Conservation (phyloP, 2,888 invertebrate species). For the Lithosia quadra region DNA sequence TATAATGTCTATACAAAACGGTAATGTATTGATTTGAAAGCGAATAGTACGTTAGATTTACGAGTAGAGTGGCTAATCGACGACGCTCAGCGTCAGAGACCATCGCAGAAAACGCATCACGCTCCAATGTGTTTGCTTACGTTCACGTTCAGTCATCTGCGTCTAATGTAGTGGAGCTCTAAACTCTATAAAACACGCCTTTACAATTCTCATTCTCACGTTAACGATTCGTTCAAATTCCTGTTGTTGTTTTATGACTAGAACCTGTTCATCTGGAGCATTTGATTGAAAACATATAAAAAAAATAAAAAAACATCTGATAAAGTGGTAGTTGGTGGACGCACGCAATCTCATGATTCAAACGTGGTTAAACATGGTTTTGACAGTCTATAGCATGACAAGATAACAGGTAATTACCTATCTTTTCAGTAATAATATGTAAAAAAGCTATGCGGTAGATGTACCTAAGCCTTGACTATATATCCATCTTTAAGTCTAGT, state of each 20-base stretch:
- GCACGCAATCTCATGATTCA: not conserved
- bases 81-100: constrained; percentile 40
- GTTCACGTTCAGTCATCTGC: constrained; percentile 44
- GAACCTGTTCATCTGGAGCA: not conserved
- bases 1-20: constrained; percentile 15
- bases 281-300: constrained; percentile 16
- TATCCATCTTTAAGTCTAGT: no score
- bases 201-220: constrained; percentile 26
- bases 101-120: constrained; percentile 39
- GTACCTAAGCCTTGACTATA: no score
- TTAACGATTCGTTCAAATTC: constrained; percentile 15
- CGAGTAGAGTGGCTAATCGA: constrained; percentile 20
- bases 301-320: not conserved
- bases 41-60: constrained; percentile 12
- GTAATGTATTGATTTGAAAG: constrained; percentile 33
- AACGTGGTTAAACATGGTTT: no score
- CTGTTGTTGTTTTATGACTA: constrained; percentile 7
- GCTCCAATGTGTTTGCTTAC: constrained; percentile 47
- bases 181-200: constrained; percentile 38
- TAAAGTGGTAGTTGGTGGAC: not conserved
- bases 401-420: no score
- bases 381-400: no score
- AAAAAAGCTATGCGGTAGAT: no score
- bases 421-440: no score
- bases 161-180: constrained; percentile 46